Evolutionary conservation across 2,797 vertebrate genomes (phyloP).

Genomic region (Acipenser ruthenus): DNA sequence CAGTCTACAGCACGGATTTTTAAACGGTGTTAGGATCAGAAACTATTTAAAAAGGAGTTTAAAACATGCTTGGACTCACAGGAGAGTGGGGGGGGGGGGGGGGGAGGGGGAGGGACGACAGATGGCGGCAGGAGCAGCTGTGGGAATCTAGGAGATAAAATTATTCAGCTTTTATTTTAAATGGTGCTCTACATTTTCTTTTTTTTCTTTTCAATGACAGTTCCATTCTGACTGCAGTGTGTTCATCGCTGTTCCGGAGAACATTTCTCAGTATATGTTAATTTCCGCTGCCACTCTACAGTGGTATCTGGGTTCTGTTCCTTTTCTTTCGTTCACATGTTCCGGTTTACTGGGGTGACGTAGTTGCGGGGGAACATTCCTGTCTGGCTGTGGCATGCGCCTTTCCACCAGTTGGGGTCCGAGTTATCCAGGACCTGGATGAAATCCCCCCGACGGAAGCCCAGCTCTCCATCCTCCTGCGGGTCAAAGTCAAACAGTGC

Average conservation of each 20-base stretch:
- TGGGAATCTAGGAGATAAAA: constrained; percentile 60
- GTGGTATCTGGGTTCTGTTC: constrained; percentile 22
- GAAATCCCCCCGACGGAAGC: constrained; percentile 91
- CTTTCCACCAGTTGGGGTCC: constrained; percentile 95
- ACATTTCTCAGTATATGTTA: constrained; percentile 40
- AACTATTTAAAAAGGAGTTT: constrained; percentile 66
- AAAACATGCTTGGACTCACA: constrained; percentile 47
- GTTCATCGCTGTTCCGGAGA: constrained; percentile 31
- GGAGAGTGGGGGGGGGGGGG: constrained; percentile 27
- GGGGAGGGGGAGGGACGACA: constrained; percentile 20
- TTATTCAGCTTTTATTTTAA: constrained; percentile 33
- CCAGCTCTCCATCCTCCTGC: constrained; percentile 94
- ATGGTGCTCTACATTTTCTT: constrained; percentile 54
- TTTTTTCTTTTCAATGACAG: constrained; percentile 13
- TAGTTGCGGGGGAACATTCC: constrained; percentile 99
- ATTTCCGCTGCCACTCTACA: constrained; percentile 35
- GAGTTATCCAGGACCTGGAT: constrained; percentile 97
- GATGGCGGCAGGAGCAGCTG: constrained; percentile 58
- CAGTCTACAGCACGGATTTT: constrained; percentile 42
- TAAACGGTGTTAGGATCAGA: constrained; percentile 71
- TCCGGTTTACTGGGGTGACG: constrained; percentile 91
- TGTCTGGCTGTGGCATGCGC: constrained; percentile 88
- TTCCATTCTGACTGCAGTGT: constrained; percentile 38
- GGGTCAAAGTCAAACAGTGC: constrained; percentile 98
- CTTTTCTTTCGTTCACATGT: constrained; percentile 65